Base-by-base conservation (phyloP, 2,113 vertebrate genomes). In the Meleagris gallopavo region DNA sequence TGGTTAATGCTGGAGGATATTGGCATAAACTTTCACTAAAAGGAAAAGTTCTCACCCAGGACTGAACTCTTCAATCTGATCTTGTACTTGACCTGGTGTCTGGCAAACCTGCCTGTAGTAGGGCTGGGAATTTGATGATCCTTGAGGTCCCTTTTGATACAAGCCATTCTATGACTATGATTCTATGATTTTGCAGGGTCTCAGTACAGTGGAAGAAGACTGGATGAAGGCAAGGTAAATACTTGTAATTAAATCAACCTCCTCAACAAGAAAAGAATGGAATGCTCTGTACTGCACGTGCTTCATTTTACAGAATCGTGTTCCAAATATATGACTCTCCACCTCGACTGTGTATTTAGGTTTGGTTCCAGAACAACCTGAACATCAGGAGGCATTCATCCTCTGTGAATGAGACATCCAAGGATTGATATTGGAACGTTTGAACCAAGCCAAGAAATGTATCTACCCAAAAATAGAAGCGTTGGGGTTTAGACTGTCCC, bases 381-480 rank as follows among this genome's bases (percentile, higher is more conserved):
- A 40, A 30, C 3, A 2, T 29, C 54, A 32, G 19, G 64, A 76
- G 19, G 10, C 1, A 1, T 22, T 32, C 27, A 9, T 38, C 45
- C 2, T 22, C 1, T 1, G 4, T 6, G 43, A 4, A 0, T 19
- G 24, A 29, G 46, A 66, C 36, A 11, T 50, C 10, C 30, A 24
- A n/a, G 43, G 46, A 38, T 4, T 14, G 45, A 43, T 52, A 30
- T 11, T 78, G 43, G 32, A 70, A 36, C 24, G 9, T 52, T 61
- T 70, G 16, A 58, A 4, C 18, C 9, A 43, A 32, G 7, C 34
- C 29, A 36, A 40, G 61, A 79, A 41, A 69, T 27, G 67, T 41
- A 27, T 24, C 78, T 24, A 8, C 17, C 62, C 30, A 16, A 13
- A 41, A 54, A 0, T 3, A 60, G 48, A 50, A 46, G 11, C 11